Conservation (phyloP, 2,797 vertebrate genomes). For the Sorex maritimensis region DNA sequence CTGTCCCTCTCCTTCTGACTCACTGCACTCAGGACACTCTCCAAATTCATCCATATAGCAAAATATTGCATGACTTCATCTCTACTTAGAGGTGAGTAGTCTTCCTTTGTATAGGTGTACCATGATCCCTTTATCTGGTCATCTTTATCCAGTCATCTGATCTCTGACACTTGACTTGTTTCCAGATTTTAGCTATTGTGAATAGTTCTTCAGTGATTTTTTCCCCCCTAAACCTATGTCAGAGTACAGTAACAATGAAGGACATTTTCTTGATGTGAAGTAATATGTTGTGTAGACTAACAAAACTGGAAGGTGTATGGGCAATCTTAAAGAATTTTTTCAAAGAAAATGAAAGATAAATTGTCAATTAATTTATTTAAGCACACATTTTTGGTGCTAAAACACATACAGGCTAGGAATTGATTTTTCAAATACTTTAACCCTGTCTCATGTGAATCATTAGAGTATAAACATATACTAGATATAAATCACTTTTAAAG, state of each 20-base stretch:
- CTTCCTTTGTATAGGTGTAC: no score
- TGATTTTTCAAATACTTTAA: slow-evolving; percentile 50
- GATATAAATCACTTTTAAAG: background rate
- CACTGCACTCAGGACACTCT: no score
- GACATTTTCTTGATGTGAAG: background rate
- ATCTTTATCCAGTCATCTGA: no score
- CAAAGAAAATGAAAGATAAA: slow-evolving; percentile 4
- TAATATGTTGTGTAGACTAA: slow-evolving; percentile 33
- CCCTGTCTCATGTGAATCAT: slow-evolving; percentile 14
- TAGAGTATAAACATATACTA: background rate
- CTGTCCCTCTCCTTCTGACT: no score
- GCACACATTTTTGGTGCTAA: slow-evolving; percentile 25
- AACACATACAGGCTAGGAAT: background rate
- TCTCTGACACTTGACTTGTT: no score
- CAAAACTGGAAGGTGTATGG: background rate
- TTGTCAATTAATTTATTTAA: slow-evolving; percentile 14
- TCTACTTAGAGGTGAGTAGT: no score
- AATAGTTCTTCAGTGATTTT: no score
- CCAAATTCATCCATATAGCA: no score
- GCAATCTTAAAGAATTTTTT: slow-evolving; percentile 8
- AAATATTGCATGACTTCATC: no score
- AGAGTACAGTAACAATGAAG: background rate
- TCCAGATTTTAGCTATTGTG: no score
- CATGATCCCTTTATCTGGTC: no score
- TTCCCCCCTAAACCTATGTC: background rate